phyloP scores from a whole-genome alignment of 2,888 invertebrate genomes.

The Caenorhabditis parvicauda region DNA sequence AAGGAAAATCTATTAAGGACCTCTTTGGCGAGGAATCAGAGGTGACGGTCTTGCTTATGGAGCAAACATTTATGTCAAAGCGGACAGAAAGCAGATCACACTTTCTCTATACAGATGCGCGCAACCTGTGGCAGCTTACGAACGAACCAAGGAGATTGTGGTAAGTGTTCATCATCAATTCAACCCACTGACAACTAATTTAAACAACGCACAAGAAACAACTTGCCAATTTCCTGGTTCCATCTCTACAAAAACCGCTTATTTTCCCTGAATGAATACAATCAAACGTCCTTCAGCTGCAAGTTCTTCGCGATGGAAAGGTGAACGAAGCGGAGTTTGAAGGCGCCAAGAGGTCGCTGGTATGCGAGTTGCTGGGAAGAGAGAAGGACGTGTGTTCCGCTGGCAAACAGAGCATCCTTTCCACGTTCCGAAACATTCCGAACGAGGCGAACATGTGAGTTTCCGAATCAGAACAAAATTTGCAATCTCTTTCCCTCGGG shows the following conservation, averaged over 20 bases:
- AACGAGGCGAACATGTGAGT: constrained; percentile 55
- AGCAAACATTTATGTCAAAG: constrained; percentile 70
- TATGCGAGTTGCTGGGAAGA: constrained; percentile 80
- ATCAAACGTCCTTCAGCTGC: constrained; percentile 31
- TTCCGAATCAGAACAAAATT: neutral
- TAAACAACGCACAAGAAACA: too few species aligned
- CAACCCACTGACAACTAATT: neutral
- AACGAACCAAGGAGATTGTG: constrained; percentile 75
- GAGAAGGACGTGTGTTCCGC: constrained; percentile 79
- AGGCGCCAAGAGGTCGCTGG: constrained; percentile 81
- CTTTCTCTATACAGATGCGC: constrained; percentile 77
- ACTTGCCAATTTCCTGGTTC: too few species aligned
- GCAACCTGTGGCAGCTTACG: constrained; percentile 78
- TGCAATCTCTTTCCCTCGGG: too few species aligned
- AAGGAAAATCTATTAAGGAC: constrained; percentile 28
- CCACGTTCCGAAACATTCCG: constrained; percentile 73
- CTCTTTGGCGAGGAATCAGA: constrained; percentile 72
- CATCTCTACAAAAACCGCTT: too few species aligned
- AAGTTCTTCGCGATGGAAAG: constrained; percentile 65
- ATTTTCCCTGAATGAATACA: too few species aligned
- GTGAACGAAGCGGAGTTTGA: constrained; percentile 78
- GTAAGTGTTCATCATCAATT: constrained; percentile 64
- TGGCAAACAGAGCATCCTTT: constrained; percentile 74
- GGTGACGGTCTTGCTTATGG: constrained; percentile 83
- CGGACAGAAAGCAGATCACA: constrained; percentile 72